Evolutionary conservation across 2,888 invertebrate species (phyloP).

Genomic region (Coleophora flavipennella): DNA sequence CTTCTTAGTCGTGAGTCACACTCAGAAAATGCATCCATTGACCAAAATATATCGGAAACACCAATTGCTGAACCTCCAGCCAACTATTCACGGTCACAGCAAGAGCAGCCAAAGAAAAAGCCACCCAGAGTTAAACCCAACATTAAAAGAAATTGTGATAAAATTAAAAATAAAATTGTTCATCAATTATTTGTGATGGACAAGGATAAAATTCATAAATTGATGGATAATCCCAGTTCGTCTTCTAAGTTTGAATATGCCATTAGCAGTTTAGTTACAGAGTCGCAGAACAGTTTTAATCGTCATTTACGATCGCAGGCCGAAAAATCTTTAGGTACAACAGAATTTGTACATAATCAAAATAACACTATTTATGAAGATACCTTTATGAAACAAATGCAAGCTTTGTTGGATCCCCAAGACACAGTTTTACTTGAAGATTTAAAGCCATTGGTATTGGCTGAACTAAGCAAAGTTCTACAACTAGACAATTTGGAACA

Average conservation of each 20-base stretch:
- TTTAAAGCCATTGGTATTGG: slow-evolving; percentile 73
- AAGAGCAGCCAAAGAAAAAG: slow-evolving; percentile 40
- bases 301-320: slow-evolving; percentile 58
- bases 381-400: slow-evolving; percentile 82
- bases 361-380: slow-evolving; percentile 78
- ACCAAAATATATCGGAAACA: slow-evolving; percentile 11
- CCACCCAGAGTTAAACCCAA: slow-evolving; percentile 31
- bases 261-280: slow-evolving; percentile 60
- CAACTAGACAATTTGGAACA: slow-evolving; percentile 53
- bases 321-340: slow-evolving; percentile 56
- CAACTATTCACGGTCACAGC: slow-evolving; percentile 20
- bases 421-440: slow-evolving; percentile 71
- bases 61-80: slow-evolving; percentile 6
- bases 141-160: slow-evolving; percentile 47
- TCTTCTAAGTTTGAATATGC: slow-evolving; percentile 68
- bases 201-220: slow-evolving; percentile 59
- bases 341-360: slow-evolving; percentile 71
- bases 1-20: slow-evolving; percentile 41
- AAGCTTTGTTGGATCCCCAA: slow-evolving; percentile 71
- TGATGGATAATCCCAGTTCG: slow-evolving; percentile 64
- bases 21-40: slow-evolving; percentile 20
- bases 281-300: slow-evolving; percentile 63
- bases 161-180: slow-evolving; percentile 63
- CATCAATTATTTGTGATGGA: slow-evolving; percentile 67
- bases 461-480: slow-evolving; percentile 71